Evolutionary conservation across 1,140 invertebrate genomes (phyloP), one percentile per base, ranked within the genome.

Genomic region (Pogonomyrmex barbatus): DNA sequence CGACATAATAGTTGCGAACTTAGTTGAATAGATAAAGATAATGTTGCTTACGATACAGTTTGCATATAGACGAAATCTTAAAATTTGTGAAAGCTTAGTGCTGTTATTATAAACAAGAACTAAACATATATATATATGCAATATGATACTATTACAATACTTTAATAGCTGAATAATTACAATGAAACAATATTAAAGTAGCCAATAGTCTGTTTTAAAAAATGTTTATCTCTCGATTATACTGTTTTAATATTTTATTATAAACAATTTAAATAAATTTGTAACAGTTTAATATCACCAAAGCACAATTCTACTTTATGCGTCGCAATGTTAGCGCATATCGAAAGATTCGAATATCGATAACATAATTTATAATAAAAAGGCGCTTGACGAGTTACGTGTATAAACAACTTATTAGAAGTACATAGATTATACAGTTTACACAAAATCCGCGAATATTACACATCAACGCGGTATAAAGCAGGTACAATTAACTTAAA

Each of bases 401-500:
- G 12, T 81, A 47, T 60, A 71, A 82, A 73, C 70, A 83, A 73
- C 68, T 89, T 88, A 85, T 83, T 76, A 63, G 42, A 68, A 17
- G 56, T 56, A 70, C 42, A 71, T 79, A 50, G 39, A 73, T 62
- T 50, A 58, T 73, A 52, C 52, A 71, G 39, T 45, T 86, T 82
- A 82, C 56, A 67, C 70, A 88, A 68, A 78, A 65, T 54, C 60
- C 50, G 62, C 42, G 30, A 5, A 39, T 65, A 65, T 87, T 63
- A 63, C 33, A 83, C 50, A 89, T 92, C 88, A 82, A 88, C 90
- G 70, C 65, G 75, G 62, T 88, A 91, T 85, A 77, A 93, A 94
- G 90, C 93, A 93, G 93, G 93, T 93, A 94, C 92, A 84, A 88
- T 88, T 90, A 92, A 93, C 89, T 92, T 91, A 91, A 88, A 70